A percentile compares a stretch with the other conserved stretches of the same genome.
phyloP scores from a whole-genome alignment of 2,888 invertebrate species.

The Carabus problematicus region DNA sequence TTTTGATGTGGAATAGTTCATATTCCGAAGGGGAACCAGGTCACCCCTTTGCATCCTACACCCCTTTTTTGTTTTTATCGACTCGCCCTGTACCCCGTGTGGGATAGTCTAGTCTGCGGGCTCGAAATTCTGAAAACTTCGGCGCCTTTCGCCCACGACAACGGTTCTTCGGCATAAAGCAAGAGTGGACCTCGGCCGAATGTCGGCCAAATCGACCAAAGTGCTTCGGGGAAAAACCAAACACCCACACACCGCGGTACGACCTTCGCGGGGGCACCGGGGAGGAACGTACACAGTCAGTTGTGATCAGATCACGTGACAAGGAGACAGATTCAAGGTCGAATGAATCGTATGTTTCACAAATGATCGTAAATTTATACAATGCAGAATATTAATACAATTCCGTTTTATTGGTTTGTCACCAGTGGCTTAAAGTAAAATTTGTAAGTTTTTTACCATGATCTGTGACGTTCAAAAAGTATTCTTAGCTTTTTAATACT shows the following conservation, averaged over 20 bases:
- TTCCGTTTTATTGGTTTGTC: no score
- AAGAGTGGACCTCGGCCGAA: background rate
- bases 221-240: background rate
- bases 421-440: no score
- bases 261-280: constrained; percentile 29
- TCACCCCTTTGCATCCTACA: no score
- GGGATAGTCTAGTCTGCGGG: background rate
- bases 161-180: background rate
- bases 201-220: background rate
- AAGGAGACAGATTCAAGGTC: background rate
- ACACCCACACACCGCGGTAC: constrained; percentile 12
- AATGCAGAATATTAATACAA: background rate
- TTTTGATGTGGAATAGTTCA: no score
- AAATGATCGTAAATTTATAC: background rate
- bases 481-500: no score
- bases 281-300: background rate
- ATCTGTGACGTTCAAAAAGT: no score
- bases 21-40: no score
- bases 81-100: no score
- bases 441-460: no score
- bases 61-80: no score
- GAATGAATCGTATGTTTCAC: background rate
- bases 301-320: no score
- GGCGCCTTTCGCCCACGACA: constrained; percentile 2
- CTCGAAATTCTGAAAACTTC: background rate